Conservation (phyloP, 2,113 vertebrate genomes). For the Merops nubicus region DNA sequence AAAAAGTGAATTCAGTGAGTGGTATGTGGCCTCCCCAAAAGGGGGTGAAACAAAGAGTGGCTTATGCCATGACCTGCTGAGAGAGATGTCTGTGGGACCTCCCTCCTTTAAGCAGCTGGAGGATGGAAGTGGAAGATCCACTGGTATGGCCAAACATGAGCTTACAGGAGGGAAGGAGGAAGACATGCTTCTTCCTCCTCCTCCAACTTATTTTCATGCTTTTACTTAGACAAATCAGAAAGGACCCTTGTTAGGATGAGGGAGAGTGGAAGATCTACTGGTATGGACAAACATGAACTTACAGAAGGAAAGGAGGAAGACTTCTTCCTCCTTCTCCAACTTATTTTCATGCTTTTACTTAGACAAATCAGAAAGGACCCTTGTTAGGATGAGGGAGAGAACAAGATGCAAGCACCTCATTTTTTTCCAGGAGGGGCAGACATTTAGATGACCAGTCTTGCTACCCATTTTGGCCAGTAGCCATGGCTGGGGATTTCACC, state of each 20-base stretch:
- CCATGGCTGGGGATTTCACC: slow-evolving; percentile 50
- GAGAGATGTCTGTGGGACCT: background rate
- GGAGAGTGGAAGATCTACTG: background rate
- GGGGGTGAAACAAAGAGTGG: background rate
- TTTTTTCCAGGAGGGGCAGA: background rate
- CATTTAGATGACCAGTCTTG: slow-evolving; percentile 35
- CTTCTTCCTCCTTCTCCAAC: background rate
- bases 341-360: background rate
- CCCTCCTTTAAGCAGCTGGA: background rate
- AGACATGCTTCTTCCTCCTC: background rate
- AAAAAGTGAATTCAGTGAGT: background rate
- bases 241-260: background rate
- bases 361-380: background rate
- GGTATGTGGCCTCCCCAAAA: rapidly evolving
- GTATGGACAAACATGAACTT: background rate
- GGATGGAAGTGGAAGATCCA: background rate
- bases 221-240: background rate
- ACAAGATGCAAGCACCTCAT: background rate
- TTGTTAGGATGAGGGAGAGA: background rate
- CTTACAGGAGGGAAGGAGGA: background rate
- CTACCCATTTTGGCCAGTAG: background rate
- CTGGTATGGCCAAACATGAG: background rate
- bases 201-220: background rate
- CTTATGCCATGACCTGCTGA: background rate
- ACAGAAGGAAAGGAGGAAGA: background rate